Conservation (phyloP, 2,888 invertebrate genomes). For the Sclerodermus sp. region DNA sequence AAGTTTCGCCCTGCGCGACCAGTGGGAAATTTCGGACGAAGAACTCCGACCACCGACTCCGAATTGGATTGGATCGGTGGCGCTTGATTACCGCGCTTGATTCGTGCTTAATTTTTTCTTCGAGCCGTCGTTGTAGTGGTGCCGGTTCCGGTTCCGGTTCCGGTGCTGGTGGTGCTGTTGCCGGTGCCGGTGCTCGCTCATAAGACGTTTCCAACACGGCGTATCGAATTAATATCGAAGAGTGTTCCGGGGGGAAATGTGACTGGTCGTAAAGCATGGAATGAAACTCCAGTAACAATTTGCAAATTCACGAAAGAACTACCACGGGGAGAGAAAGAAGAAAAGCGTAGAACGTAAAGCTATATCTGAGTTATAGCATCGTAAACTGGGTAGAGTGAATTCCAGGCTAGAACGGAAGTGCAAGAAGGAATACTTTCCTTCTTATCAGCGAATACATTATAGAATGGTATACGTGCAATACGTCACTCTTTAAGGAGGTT, state of each 20-base stretch:
- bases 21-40: no score
- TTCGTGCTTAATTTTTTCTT: no score
- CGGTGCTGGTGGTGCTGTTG: no score
- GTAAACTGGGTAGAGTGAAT: conserved; percentile 20
- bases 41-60: no score
- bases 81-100: no score
- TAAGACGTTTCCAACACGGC: no score
- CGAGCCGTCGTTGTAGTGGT: no score
- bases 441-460: conserved; percentile 4
- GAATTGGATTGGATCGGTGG: no score
- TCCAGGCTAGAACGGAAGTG: conserved; percentile 12
- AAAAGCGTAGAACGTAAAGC: conserved; percentile 1
- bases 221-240: conserved; percentile 8
- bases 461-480: conserved; percentile 5
- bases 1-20: no score
- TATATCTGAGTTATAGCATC: conserved; percentile 12
- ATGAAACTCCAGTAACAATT: conserved; percentile 15
- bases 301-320: conserved; percentile 10
- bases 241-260: background rate
- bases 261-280: conserved; percentile 5
- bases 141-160: no score
- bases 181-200: no score
- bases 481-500: conserved; percentile 13
- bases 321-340: background rate
- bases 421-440: conserved; percentile 1